phyloP scores from a whole-genome alignment of 2,888 invertebrate genomes.

The Drosophila flavopinicola region DNA sequence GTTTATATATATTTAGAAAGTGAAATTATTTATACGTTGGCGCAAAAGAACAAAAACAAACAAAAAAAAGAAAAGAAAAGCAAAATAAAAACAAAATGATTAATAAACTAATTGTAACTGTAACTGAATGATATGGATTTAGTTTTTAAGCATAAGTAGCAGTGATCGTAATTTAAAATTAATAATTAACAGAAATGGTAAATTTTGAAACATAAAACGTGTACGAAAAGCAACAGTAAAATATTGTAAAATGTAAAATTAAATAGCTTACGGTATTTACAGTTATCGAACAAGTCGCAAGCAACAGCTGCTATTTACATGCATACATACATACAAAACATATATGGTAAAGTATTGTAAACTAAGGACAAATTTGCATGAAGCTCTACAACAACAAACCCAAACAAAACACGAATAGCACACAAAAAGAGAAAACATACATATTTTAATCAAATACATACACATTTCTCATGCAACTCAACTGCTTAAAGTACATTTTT shows the following conservation, averaged over 20 bases:
- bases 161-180: slow-evolving; percentile 81
- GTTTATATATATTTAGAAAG: slow-evolving; percentile 80
- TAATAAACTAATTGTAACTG: slow-evolving; percentile 72
- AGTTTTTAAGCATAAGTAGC: slow-evolving; percentile 75
- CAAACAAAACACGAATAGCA: slow-evolving; percentile 5
- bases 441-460: slow-evolving; percentile 29
- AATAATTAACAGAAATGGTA: slow-evolving; percentile 59
- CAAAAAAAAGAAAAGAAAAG: slow-evolving; percentile 17
- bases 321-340: slow-evolving; percentile 9
- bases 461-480: slow-evolving; percentile 51
- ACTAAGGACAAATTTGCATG: slow-evolving; percentile 15
- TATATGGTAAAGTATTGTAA: slow-evolving; percentile 19
- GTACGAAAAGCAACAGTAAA: slow-evolving; percentile 77
- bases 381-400: slow-evolving; percentile 11
- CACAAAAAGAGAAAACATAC: slow-evolving; percentile 12
- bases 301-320: slow-evolving; percentile 37
- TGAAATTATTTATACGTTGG: slow-evolving; percentile 76
- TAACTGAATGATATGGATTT: slow-evolving; percentile 73
- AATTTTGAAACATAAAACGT: slow-evolving; percentile 69
- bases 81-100: slow-evolving; percentile 37
- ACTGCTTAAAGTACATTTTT: slow-evolving; percentile 57
- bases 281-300: slow-evolving; percentile 38
- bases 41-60: slow-evolving; percentile 68
- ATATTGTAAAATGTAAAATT: slow-evolving; percentile 62
- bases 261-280: slow-evolving; percentile 42